A percentile compares a stretch with the other conserved stretches of the same genome.
Evolutionary conservation across 1,140 invertebrate genomes (phyloP).

Genomic region (Ostrea edulis): DNA sequence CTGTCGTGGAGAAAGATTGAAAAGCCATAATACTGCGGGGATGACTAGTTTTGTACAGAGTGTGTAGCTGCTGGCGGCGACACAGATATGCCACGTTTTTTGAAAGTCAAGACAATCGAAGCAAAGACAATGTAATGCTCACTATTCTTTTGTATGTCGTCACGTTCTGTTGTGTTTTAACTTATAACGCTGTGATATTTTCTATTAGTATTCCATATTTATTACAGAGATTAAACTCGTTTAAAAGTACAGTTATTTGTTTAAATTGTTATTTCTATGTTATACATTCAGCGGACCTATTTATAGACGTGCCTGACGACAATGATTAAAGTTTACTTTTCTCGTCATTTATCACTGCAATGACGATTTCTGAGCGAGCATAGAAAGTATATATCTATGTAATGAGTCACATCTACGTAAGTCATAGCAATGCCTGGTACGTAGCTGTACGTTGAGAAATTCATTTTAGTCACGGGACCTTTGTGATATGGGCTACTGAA

Average conservation of each 20-base stretch:
- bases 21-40: background rate
- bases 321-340: too few relatives aligned
- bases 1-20: background rate
- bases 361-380: too few relatives aligned
- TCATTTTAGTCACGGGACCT: too few relatives aligned
- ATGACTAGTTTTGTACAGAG: background rate
- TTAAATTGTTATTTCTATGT: background rate
- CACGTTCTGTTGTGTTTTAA: background rate
- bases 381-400: too few relatives aligned
- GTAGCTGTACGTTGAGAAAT: too few relatives aligned
- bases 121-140: background rate
- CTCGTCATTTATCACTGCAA: too few relatives aligned
- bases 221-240: background rate
- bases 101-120: background rate
- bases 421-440: too few relatives aligned
- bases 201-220: background rate
- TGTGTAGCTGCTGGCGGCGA: slow-evolving; percentile 13
- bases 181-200: slow-evolving; percentile 2
- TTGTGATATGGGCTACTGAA: too few relatives aligned
- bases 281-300: too few relatives aligned
- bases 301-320: too few relatives aligned
- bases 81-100: background rate
- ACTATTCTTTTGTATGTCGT: background rate
- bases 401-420: too few relatives aligned
- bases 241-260: background rate